These are phyloP conservation scores for Acronicta aceris DNA, from an alignment of 2,888 invertebrate genomes.

Conservation along the genomic window DNA sequence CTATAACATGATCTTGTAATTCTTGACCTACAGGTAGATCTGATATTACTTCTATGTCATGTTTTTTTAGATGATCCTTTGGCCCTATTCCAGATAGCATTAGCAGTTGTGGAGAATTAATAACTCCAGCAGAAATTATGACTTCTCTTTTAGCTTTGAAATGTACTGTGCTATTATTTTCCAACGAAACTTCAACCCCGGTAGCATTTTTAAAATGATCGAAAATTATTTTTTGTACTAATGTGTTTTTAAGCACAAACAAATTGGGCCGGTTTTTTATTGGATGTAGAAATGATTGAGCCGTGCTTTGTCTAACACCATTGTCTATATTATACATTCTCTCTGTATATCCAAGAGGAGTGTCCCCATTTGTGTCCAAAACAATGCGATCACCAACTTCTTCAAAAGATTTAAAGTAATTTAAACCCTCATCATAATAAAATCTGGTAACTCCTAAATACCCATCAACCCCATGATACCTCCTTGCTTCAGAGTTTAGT, in stretches of 20 bases:
- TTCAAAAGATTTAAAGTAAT: slow-evolving; percentile 70
- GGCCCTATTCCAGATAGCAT: slow-evolving; percentile 86
- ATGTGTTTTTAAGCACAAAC: slow-evolving; percentile 76
- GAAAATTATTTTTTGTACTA: slow-evolving; percentile 83
- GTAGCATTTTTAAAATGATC: slow-evolving; percentile 78
- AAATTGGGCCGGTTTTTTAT: slow-evolving; percentile 68
- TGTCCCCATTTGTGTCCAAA: slow-evolving; percentile 72
- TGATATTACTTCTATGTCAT: slow-evolving; percentile 70
- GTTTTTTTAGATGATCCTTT: slow-evolving; percentile 63
- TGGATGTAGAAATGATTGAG: slow-evolving; percentile 80
- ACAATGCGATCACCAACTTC: slow-evolving; percentile 75
- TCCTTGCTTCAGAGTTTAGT: slow-evolving; percentile 30
- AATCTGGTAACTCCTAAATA: slow-evolving; percentile 73
- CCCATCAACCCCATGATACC: slow-evolving; percentile 76
- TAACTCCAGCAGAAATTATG: slow-evolving; percentile 79
- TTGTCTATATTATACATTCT: slow-evolving; percentile 78
- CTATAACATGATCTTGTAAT: slow-evolving; percentile 79
- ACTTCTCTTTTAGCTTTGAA: slow-evolving; percentile 76
- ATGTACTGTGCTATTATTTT: slow-evolving; percentile 57
- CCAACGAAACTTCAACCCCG: slow-evolving; percentile 75
- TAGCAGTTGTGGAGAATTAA: slow-evolving; percentile 83
- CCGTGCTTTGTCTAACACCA: slow-evolving; percentile 81
- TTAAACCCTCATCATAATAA: slow-evolving; percentile 34
- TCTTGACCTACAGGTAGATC: slow-evolving; percentile 81
- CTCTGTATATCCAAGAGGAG: slow-evolving; percentile 80